phyloP scores from a whole-genome alignment of 2,888 invertebrate genomes.

The Sarcophaga carnaria region DNA sequence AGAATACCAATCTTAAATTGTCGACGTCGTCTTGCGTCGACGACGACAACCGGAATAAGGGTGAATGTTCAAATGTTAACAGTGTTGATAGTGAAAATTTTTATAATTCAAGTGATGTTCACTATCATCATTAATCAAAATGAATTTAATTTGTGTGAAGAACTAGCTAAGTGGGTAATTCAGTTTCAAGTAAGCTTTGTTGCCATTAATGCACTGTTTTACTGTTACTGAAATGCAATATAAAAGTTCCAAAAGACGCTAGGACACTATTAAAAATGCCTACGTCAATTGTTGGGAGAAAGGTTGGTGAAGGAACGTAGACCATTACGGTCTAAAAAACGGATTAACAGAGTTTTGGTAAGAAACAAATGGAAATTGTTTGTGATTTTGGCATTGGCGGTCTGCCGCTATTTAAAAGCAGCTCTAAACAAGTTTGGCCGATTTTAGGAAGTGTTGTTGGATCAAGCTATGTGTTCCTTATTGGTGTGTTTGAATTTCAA shows the following conservation, averaged over 20 bases:
- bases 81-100: too few relatives aligned
- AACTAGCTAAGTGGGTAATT: background rate
- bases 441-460: background rate
- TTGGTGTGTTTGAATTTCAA: constrained; percentile 59
- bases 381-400: background rate
- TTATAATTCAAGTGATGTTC: background rate
- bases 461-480: constrained; percentile 1
- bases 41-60: too few relatives aligned
- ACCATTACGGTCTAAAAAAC: background rate
- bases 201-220: constrained; percentile 8
- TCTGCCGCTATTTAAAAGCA: background rate
- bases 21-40: too few relatives aligned
- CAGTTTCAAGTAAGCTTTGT: background rate
- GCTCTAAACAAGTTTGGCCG: background rate
- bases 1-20: too few relatives aligned
- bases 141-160: constrained; percentile 1
- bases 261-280: constrained; percentile 16
- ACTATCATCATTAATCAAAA: background rate
- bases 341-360: background rate
- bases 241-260: constrained; percentile 34
- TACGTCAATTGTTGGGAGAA: background rate
- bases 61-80: too few relatives aligned
- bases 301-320: background rate
- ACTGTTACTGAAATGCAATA: constrained; percentile 12
- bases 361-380: background rate